A percentile compares a stretch with the other conserved stretches of the same genome.
These are phyloP conservation scores for Caenorhabditis sp. DNA, from an alignment of 2,888 invertebrate species.

Conservation along the genomic window DNA sequence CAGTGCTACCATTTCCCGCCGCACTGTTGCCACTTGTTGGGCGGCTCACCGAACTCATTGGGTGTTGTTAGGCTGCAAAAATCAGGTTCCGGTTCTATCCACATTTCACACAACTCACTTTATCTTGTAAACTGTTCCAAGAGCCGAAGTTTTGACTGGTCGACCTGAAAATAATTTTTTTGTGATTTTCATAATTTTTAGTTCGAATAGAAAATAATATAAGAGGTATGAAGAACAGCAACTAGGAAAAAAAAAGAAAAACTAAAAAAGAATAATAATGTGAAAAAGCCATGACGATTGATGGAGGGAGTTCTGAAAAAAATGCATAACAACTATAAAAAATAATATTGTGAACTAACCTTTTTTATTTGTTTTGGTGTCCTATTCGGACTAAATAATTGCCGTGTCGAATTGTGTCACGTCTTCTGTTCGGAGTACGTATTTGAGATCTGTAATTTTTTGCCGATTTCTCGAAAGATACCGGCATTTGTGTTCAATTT, in stretches of 20 bases:
- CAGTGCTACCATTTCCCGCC: slow-evolving; percentile 35
- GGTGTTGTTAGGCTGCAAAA: slow-evolving; percentile 2
- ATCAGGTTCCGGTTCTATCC: neutral
- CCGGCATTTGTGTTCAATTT: no score
- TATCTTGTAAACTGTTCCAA: no score
- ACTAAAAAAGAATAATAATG: neutral
- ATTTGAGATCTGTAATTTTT: slow-evolving; percentile 33
- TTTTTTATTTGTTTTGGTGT: neutral
- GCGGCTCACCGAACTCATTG: slow-evolving; percentile 43
- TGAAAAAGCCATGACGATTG: neutral
- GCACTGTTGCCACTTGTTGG: slow-evolving; percentile 30
- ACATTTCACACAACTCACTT: neutral
- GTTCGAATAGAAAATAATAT: no score
- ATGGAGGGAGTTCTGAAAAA: neutral
- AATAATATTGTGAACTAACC: neutral
- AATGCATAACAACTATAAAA: neutral
- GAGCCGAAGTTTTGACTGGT: no score
- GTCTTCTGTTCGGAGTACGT: slow-evolving; percentile 29
- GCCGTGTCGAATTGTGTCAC: slow-evolving; percentile 31
- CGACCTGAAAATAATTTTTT: slow-evolving; percentile 7
- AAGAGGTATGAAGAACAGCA: no score
- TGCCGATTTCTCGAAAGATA: neutral
- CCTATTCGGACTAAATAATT: slow-evolving; percentile 10
- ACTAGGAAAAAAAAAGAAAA: neutral
- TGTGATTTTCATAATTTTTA: slow-evolving; percentile 2